These are phyloP conservation scores for Craseonycteris thonglongyai DNA, from an alignment of 2,113 vertebrate genomes.

Conservation along the genomic window DNA sequence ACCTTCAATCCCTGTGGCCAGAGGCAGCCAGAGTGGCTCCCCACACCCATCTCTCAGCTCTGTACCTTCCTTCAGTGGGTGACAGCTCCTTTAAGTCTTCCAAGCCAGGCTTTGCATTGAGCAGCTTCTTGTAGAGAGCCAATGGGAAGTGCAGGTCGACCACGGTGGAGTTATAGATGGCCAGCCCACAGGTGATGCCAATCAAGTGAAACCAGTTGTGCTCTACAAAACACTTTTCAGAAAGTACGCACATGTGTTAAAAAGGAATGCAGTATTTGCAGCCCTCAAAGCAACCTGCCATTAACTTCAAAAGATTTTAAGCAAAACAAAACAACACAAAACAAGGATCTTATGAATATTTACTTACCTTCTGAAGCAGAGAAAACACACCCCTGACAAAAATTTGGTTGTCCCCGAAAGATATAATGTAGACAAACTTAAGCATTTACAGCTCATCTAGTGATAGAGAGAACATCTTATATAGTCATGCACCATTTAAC, in stretches of 20 bases:
- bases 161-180: slow-evolving; percentile 97
- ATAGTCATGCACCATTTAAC: not conserved
- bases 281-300: not conserved
- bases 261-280: not conserved
- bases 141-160: slow-evolving; percentile 96
- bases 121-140: slow-evolving; percentile 95
- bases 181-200: slow-evolving; percentile 94
- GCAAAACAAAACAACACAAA: no score
- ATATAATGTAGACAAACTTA: not conserved
- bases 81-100: slow-evolving; percentile 96
- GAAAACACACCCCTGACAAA: not conserved
- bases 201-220: slow-evolving; percentile 98
- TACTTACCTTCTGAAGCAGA: not conserved
- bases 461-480: not conserved
- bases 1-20: not conserved
- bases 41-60: not conserved
- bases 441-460: not conserved
- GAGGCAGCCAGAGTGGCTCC: not conserved
- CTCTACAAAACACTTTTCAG: slow-evolving; percentile 94
- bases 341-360: not conserved
- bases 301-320: not conserved
- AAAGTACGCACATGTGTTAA: slow-evolving; percentile 48
- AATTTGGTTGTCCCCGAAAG: not conserved
- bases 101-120: slow-evolving; percentile 86
- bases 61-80: slow-evolving; percentile 94